phyloP scores from a whole-genome alignment of 2,888 invertebrate genomes.

The Pollenia amentaria region DNA sequence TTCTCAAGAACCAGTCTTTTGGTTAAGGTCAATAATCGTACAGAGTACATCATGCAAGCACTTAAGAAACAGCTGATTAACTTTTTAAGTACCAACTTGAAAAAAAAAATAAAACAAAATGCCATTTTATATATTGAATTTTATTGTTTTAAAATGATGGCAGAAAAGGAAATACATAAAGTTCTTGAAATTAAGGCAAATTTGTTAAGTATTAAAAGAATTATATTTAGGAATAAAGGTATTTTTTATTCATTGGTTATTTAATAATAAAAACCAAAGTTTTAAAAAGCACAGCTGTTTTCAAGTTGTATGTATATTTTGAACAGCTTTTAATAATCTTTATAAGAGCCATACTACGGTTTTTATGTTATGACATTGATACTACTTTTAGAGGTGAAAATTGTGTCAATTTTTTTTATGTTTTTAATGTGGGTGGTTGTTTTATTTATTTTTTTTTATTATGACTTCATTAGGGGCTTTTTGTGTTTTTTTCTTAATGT shows the following conservation, averaged over 20 bases:
- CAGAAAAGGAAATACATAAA: constrained; percentile 32
- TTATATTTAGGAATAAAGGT: neutral
- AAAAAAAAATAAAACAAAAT: constrained; percentile 24
- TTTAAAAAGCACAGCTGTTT: constrained; percentile 46
- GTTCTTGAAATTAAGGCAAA: constrained; percentile 13
- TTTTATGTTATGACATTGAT: constrained; percentile 24
- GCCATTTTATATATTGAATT: constrained; percentile 53
- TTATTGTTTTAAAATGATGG: constrained; percentile 36
- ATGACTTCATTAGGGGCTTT: neutral
- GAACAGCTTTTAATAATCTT: constrained; percentile 22
- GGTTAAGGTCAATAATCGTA: constrained; percentile 58
- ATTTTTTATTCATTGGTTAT: neutral
- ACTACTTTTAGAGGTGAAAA: constrained; percentile 20
- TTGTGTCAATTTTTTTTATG: neutral
- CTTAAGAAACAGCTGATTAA: constrained; percentile 67
- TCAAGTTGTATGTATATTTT: neutral
- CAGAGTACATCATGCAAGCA: neutral
- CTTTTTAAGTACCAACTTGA: constrained; percentile 63
- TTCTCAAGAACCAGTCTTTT: constrained; percentile 57
- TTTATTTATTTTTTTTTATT: neutral
- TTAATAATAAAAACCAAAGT: neutral
- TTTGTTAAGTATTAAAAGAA: too few species aligned
- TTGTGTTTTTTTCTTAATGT: neutral
- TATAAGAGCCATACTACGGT: neutral
- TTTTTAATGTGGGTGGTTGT: constrained; percentile 1